These are phyloP conservation scores for Chironomus riparius DNA, from an alignment of 2,888 invertebrate species.

Conservation along the genomic window DNA sequence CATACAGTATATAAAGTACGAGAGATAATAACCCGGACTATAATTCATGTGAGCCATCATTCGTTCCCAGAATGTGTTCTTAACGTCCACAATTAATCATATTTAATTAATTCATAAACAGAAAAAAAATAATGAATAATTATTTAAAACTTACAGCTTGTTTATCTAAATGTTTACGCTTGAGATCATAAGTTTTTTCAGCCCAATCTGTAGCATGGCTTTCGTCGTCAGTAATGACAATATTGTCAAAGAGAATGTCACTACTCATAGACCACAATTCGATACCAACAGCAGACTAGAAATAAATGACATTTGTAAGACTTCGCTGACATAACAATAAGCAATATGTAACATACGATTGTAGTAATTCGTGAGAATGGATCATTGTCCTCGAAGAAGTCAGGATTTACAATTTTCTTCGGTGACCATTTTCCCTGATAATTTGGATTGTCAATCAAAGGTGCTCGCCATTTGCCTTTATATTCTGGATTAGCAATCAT, in stretches of 20 bases:
- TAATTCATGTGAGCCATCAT: constrained; percentile 65
- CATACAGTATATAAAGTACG: constrained; percentile 67
- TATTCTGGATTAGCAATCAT: constrained; percentile 80
- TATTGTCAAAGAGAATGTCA: constrained; percentile 89
- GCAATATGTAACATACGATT: constrained; percentile 58
- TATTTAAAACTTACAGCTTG: constrained; percentile 59
- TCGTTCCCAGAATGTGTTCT: constrained; percentile 65
- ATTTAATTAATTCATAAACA: not conserved
- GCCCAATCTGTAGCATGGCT: constrained; percentile 72
- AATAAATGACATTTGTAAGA: constrained; percentile 28
- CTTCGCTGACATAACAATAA: constrained; percentile 13
- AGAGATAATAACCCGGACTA: constrained; percentile 70
- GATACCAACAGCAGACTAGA: constrained; percentile 83
- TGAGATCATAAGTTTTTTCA: constrained; percentile 71
- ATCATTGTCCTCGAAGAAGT: constrained; percentile 81
- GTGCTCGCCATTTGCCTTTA: constrained; percentile 89
- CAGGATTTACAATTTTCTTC: constrained; percentile 78
- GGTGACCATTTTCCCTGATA: constrained; percentile 95
- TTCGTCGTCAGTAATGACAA: constrained; percentile 79
- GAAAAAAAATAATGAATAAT: constrained; percentile 16
- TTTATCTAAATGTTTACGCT: constrained; percentile 67
- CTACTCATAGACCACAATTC: constrained; percentile 99
- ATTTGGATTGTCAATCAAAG: constrained; percentile 83
- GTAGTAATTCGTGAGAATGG: constrained; percentile 79
- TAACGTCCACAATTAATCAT: constrained; percentile 24